Evolutionary conservation across 2,113 vertebrate genomes (phyloP).

Genomic region (Lagopus muta): DNA sequence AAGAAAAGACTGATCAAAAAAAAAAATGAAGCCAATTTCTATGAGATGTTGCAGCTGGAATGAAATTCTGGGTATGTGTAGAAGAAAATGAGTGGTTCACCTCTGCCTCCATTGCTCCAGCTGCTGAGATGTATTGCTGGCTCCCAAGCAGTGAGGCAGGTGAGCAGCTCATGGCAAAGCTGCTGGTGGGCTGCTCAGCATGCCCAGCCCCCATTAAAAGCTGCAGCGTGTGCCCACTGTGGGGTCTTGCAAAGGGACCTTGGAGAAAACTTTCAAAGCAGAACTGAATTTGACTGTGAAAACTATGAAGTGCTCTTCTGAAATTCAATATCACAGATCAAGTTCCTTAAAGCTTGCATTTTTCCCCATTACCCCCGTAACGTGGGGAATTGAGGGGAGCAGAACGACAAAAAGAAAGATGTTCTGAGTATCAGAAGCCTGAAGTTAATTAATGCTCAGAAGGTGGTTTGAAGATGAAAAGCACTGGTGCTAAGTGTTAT

Average conservation of each 20-base stretch:
- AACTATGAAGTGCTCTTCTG: neutral
- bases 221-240: neutral
- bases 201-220: neutral
- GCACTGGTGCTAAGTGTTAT: conserved; percentile 59
- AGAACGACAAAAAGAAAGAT: neutral
- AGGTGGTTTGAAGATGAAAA: conserved; percentile 67
- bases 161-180: neutral
- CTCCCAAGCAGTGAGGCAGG: neutral
- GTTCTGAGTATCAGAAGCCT: conserved; percentile 25
- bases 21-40: neutral
- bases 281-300: neutral
- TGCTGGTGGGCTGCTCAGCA: neutral
- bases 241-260: neutral
- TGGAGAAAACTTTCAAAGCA: neutral
- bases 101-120: neutral
- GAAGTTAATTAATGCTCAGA: conserved; percentile 60
- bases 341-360: neutral
- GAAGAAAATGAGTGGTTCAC: neutral
- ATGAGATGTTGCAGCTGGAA: neutral
- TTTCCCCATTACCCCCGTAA: neutral
- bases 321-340: neutral
- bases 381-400: neutral
- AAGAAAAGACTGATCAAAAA: neutral
- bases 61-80: neutral
- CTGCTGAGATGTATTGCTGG: neutral